Conservation (phyloP, 1,140 invertebrate genomes). For the Lasaia peninsularis region DNA sequence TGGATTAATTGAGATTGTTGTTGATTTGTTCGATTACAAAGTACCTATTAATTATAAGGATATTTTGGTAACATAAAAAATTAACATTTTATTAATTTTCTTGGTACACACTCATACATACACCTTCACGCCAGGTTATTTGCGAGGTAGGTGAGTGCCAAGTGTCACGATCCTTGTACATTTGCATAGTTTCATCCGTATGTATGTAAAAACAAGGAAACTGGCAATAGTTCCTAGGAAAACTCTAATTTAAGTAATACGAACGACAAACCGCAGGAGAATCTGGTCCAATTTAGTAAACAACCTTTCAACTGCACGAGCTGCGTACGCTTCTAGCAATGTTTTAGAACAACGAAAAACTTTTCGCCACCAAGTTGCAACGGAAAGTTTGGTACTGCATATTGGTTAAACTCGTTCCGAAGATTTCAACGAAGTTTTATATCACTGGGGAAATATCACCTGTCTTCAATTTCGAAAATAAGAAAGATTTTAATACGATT, state of each 20-base stretch:
- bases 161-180: too few relatives aligned
- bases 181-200: too few relatives aligned
- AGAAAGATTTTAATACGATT: too few relatives aligned
- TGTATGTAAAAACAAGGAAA: too few relatives aligned
- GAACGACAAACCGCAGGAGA: slow-evolving; percentile 33
- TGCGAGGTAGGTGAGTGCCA: too few relatives aligned
- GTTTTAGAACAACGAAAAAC: slow-evolving; percentile 30
- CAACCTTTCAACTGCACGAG: slow-evolving; percentile 27
- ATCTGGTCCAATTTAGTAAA: slow-evolving; percentile 39
- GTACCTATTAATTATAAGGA: too few relatives aligned
- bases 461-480: neutral
- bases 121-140: too few relatives aligned
- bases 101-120: too few relatives aligned
- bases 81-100: too few relatives aligned
- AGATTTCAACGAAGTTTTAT: slow-evolving; percentile 7
- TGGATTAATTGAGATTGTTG: too few relatives aligned
- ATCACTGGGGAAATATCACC: neutral
- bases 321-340: slow-evolving; percentile 21
- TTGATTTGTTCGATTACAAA: too few relatives aligned
- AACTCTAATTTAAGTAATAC: slow-evolving; percentile 17
- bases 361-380: slow-evolving; percentile 37
- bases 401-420: slow-evolving; percentile 8
- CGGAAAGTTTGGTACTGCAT: slow-evolving; percentile 9
- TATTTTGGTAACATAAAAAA: too few relatives aligned
- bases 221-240: neutral